A percentile compares a stretch with the other conserved stretches of the same genome.
Conservation (phyloP, 2,113 vertebrate species). For the Rhinopomastus cyanomelas region DNA sequence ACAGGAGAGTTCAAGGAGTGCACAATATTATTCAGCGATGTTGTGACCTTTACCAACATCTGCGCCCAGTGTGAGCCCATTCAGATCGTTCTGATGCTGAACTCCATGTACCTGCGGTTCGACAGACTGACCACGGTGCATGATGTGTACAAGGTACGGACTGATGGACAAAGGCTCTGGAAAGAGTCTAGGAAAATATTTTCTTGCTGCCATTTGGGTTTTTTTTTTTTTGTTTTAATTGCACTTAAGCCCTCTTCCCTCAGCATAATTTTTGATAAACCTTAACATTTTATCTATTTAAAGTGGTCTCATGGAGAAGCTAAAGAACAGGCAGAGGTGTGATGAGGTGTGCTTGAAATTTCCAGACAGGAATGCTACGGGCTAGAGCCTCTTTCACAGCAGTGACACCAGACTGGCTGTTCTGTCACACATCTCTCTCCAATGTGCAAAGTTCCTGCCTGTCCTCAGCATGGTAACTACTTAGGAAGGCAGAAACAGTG, state of each 20-base stretch:
- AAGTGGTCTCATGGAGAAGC: background rate
- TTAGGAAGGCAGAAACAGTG: constrained; percentile 11
- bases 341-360: background rate
- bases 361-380: background rate
- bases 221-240: background rate
- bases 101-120: constrained; percentile 80
- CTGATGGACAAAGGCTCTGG: background rate
- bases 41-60: constrained; percentile 81
- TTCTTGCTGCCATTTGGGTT: background rate
- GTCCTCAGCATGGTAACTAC: background rate
- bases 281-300: background rate
- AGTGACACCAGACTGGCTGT: background rate
- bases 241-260: background rate
- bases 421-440: background rate
- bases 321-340: background rate
- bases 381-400: background rate
- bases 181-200: background rate
- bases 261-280: background rate
- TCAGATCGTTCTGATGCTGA: constrained; percentile 81
- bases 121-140: constrained; percentile 81
- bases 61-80: constrained; percentile 81
- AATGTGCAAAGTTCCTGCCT: background rate
- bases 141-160: constrained; percentile 80
- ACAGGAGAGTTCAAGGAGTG: constrained; percentile 81
- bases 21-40: constrained; percentile 81